Evolutionary conservation across 1,140 invertebrate species (phyloP), one percentile per base, ranked within the genome.

Genomic region (Anastrepha ludens): DNA sequence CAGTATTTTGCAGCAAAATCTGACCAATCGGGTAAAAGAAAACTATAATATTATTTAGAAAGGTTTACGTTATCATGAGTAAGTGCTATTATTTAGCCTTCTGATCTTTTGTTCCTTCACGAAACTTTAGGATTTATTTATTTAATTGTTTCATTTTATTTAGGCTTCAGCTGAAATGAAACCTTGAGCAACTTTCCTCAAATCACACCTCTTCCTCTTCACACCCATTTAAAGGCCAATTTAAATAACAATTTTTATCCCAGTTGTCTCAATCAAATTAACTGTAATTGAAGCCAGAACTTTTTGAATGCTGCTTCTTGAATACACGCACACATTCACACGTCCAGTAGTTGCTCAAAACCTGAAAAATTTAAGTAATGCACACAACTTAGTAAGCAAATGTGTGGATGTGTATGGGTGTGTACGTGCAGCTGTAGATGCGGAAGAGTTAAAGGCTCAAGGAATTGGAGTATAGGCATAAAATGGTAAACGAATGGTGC

Each of bases 401-500:
- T 55, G 55, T 58, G 11, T n/a, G 15, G 13, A 78, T 78, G 55
- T 20, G 55, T n/a, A 81, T 29, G 55, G 20, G 2, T 58, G 47
- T 55, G 1, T 55, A 29, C 11, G 17, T 55, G 41, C 55, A 8
- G 3, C 29, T 29, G 60, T 62, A 15, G 17, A 8, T 50, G 13
- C 4, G 41, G 17, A 41, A 20, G 44, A 8, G 70, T 20, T 17
- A 50, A 74, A 50, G 29, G 70, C 17, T 47, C 39, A 17, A n/a
- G 47, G 47, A 13, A 74, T 47, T 47, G 70, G 70, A 47, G 70
- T 55, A 55, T 8, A 81, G n/a, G 47, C 74, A 81, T 81, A 55
- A 81, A 81, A 55, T 55, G 47, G 74, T 47, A 55, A n/a, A 55
- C 7, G 55, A 81, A 17, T 74, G n/a, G 47, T 11, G 17, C 47